Evolutionary conservation across 2,113 vertebrate genomes (phyloP), one percentile per base, ranked within the genome.

Genomic region (Jacana jacana): DNA sequence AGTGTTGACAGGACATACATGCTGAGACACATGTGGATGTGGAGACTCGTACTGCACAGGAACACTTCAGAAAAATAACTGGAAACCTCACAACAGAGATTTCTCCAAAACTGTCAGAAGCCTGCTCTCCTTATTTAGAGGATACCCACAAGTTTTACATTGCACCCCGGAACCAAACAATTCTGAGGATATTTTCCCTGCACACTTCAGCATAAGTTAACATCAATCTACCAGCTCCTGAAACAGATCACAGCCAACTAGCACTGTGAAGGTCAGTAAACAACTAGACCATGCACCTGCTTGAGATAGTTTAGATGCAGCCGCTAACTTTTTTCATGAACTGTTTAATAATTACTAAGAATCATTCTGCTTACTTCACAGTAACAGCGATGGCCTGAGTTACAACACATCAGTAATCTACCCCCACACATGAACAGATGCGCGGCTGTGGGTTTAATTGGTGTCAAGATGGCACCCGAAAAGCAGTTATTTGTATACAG

Each of bases 361-460:
- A 61, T 61, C 52, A 63, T 58, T 77, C 63, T 46, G 80, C 80
- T 90, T 91, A 84, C 57, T 72, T 46, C 35, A 37, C 88, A 92
- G 77, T n/a, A 72, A 52, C 40, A 84, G 64, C 58, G 86, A 9
- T 19, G 66, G 83, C 51, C 89, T 35, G 65, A 91, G 86, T 65
- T 84, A 37, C 40, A 94, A 55, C 63, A 70, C 55, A 83, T 49
- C 49, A 89, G 55, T 68, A 84, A 7, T 39, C 5, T 7, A 92
- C 39, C 23, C 58, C 90, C 52, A n/a, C 1, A 37, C 48, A 23
- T 0, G 40, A 95, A 91, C 77, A 95, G 82, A 95, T 84, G 88
- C 82, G 91, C 82, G 91, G 83, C 91, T 96, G 90, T 91, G 82
- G 78, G 58, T 68, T 93, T 95, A 95, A 96, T 81, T 92, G 95